phyloP scores from a whole-genome alignment of 2,113 vertebrate genomes.

The Malurus alboscapulatus region DNA sequence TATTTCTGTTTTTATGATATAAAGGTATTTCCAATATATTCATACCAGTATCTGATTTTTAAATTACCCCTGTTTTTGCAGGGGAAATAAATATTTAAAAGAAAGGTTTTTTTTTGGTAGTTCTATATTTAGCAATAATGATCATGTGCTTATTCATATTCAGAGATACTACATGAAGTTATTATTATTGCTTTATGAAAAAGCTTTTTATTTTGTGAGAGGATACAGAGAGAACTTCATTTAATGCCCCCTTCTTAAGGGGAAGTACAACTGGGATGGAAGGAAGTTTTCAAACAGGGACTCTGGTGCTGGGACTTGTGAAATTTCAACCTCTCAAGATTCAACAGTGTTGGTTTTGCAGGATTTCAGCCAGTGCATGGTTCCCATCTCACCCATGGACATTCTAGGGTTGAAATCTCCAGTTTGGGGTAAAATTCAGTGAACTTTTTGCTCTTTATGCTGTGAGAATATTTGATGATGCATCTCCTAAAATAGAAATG shows the following conservation, averaged over 20 bases:
- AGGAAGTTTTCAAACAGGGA: background rate
- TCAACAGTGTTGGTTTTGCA: background rate
- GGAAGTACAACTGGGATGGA: background rate
- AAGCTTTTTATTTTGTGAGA: background rate
- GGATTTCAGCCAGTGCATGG: background rate
- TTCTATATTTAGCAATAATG: background rate
- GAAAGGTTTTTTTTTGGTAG: background rate
- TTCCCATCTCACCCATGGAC: background rate
- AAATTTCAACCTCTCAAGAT: background rate
- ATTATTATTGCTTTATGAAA: background rate
- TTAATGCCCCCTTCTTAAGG: background rate
- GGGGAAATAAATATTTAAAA: background rate
- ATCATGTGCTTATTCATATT: background rate
- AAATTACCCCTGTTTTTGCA: slow-evolving; percentile 20
- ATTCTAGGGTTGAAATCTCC: background rate
- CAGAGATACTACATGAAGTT: background rate
- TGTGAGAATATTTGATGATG: background rate
- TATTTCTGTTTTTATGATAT: background rate
- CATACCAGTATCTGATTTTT: background rate
- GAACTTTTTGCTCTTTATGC: background rate
- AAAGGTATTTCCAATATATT: background rate
- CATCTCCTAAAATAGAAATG: background rate
- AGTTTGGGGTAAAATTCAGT: background rate
- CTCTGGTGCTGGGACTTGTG: background rate
- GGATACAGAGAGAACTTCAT: background rate